These are phyloP conservation scores for Rhinogobio ventralis DNA, from an alignment of 2,797 vertebrate species.

Conservation along the genomic window DNA sequence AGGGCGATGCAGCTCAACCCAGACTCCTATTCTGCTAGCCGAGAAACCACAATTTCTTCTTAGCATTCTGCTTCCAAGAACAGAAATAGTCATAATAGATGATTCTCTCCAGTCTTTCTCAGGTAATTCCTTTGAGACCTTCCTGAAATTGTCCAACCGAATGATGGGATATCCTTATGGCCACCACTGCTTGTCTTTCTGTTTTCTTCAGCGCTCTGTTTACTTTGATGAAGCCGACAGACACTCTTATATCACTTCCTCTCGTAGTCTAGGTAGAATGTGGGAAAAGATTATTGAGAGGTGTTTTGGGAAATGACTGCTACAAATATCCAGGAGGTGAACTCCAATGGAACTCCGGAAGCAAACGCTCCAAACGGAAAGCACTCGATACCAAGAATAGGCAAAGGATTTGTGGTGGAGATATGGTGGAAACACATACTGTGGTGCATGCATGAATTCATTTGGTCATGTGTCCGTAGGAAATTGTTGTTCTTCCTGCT, in stretches of 20 bases:
- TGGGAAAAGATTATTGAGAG: constrained; percentile 18
- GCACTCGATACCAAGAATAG: constrained; percentile 21
- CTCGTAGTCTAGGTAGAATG: constrained; percentile 17
- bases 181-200: constrained; percentile 35
- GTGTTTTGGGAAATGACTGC: constrained; percentile 53
- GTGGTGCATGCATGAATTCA: constrained; percentile 12
- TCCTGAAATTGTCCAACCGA: constrained; percentile 2
- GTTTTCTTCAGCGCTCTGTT: constrained; percentile 21
- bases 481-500: constrained; percentile 55
- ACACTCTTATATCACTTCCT: constrained; percentile 54
- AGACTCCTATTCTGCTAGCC: constrained; percentile 3
- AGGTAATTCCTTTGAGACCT: constrained; percentile 39
- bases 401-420: constrained; percentile 8
- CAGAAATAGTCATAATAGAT: not conserved
- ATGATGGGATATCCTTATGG: constrained; percentile 56
- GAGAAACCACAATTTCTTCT: not conserved
- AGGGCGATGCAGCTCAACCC: not conserved
- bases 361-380: not conserved
- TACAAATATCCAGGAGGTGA: not conserved
- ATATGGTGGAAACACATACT: not conserved
- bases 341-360: not conserved
- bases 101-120: not conserved
- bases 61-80: constrained; percentile 22
- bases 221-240: constrained; percentile 49
- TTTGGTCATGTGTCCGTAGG: constrained; percentile 41